phyloP scores from a whole-genome alignment of 1,140 invertebrate species.

The Neotoxoptera formosana region DNA sequence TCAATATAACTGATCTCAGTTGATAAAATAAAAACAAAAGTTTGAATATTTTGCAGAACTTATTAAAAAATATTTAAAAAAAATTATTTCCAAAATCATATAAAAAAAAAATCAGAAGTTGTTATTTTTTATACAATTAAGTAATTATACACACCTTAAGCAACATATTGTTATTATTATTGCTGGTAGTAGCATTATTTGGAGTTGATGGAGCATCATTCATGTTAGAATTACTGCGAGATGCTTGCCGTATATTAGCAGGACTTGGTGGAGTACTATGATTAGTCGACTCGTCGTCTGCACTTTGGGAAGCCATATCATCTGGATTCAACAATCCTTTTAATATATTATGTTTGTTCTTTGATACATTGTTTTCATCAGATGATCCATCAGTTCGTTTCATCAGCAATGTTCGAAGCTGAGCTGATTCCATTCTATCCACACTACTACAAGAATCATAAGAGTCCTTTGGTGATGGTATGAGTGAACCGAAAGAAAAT shows the following conservation, averaged over 20 bases:
- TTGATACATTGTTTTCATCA: conserved; percentile 65
- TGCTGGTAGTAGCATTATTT: conserved; percentile 58
- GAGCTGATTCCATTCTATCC: conserved; percentile 68
- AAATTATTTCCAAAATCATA: conserved; percentile 28
- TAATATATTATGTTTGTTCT: conserved; percentile 70
- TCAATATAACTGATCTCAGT: background rate
- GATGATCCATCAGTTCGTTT: conserved; percentile 62
- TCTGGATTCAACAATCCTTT: conserved; percentile 82
- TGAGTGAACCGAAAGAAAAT: conserved; percentile 70
- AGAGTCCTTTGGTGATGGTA: conserved; percentile 63
- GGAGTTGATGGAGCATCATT: conserved; percentile 59
- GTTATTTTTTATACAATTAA: background rate
- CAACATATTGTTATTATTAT: conserved; percentile 74
- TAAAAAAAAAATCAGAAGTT: background rate
- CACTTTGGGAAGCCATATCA: conserved; percentile 73
- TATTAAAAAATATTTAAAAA: background rate
- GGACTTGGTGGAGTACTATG: conserved; percentile 18
- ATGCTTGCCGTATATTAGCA: conserved; percentile 10
- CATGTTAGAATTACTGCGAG: background rate
- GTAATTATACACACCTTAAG: conserved; percentile 70
- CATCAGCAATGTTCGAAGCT: conserved; percentile 73
- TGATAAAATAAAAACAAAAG: background rate
- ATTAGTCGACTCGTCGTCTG: background rate
- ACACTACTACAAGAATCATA: conserved; percentile 57
- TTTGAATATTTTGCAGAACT: background rate